phyloP scores from a whole-genome alignment of 2,113 vertebrate species.

The Cyanistes caeruleus region DNA sequence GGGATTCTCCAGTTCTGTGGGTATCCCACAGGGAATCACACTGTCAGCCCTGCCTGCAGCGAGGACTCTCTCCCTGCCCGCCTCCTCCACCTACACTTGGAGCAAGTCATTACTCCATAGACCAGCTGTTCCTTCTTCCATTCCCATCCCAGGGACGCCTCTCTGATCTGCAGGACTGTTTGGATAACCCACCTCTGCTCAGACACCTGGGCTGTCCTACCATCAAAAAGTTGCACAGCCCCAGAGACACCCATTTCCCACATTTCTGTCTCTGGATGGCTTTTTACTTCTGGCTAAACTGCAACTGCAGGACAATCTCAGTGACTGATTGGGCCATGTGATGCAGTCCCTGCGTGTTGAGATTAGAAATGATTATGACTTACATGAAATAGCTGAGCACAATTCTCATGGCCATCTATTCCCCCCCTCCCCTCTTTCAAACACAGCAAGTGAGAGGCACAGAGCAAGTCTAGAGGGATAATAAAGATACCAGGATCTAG shows the following conservation, averaged over 20 bases:
- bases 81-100: background rate
- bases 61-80: background rate
- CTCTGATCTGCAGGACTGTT: background rate
- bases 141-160: background rate
- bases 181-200: background rate
- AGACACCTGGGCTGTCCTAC: background rate
- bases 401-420: slow-evolving; percentile 58
- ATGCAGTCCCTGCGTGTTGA: slow-evolving; percentile 59
- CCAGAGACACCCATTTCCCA: background rate
- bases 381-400: slow-evolving; percentile 68
- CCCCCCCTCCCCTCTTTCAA: background rate
- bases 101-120: accelerated
- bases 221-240: background rate
- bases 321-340: slow-evolving; percentile 67
- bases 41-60: background rate
- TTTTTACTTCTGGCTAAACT: slow-evolving; percentile 67
- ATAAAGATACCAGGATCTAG: background rate
- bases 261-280: slow-evolving; percentile 56
- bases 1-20: accelerated
- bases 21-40: background rate
- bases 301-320: slow-evolving; percentile 47
- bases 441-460: accelerated
- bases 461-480: background rate
- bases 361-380: slow-evolving; percentile 74
- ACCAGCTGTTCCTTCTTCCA: background rate